phyloP scores from a whole-genome alignment of 2,797 vertebrate genomes.

The Trachurus trachurus region DNA sequence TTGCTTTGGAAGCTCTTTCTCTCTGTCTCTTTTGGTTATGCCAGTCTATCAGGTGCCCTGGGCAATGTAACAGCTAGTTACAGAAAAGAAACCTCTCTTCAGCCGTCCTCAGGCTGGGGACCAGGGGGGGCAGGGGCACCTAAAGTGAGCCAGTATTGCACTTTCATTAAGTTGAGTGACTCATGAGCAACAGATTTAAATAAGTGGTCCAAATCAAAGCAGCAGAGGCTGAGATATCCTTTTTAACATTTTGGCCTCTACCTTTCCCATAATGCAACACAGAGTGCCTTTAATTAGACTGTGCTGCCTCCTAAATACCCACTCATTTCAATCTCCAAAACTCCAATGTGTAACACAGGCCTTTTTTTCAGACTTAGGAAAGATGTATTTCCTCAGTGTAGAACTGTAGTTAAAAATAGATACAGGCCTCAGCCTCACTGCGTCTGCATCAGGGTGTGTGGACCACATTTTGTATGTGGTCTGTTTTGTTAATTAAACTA shows the following conservation, averaged over 20 bases:
- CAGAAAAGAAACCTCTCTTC: neutral
- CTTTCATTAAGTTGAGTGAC: neutral
- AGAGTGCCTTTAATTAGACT: neutral
- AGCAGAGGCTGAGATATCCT: neutral
- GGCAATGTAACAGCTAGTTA: neutral
- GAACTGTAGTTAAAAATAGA: neutral
- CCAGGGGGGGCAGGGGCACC: slow-evolving; percentile 7
- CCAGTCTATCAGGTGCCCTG: slow-evolving; percentile 1
- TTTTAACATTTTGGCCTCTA: slow-evolving; percentile 3
- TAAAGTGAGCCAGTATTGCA: neutral
- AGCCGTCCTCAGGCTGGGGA: neutral
- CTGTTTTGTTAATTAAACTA: neutral
- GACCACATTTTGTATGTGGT: neutral
- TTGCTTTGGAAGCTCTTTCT: neutral
- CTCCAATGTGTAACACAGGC: neutral
- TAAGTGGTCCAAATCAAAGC: slow-evolving; percentile 2
- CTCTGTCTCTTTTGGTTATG: neutral
- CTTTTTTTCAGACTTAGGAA: neutral
- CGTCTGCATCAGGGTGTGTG: neutral
- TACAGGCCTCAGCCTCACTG: neutral
- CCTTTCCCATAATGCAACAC: slow-evolving; percentile 10
- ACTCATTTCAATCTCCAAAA: slow-evolving; percentile 4
- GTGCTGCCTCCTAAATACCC: neutral
- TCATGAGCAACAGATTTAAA: slow-evolving; percentile 9
- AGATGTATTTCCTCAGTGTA: neutral